Conservation (phyloP, 92 coral and sea anemone species). For the Siderastrea siderea region DNA sequence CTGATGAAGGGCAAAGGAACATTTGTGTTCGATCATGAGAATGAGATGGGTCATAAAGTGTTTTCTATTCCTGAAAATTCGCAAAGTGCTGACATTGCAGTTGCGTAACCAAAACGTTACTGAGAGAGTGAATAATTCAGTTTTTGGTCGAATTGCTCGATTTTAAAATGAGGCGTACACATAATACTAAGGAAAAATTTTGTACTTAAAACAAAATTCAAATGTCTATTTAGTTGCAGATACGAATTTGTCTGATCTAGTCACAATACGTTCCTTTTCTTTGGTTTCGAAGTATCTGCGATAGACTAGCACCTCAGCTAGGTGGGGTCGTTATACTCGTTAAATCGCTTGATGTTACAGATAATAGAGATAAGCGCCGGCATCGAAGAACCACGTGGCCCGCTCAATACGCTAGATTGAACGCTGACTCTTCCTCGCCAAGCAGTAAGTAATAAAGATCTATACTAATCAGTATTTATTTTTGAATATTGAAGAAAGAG, state of each 20-base stretch:
- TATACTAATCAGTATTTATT: too few species aligned
- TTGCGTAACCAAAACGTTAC: constrained; percentile 12
- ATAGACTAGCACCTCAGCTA: too few species aligned
- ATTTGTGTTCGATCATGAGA: constrained; percentile 86
- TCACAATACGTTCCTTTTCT: not conserved
- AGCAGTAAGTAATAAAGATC: too few species aligned
- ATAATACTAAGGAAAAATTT: not conserved
- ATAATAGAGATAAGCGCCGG: too few species aligned
- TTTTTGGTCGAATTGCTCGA: not conserved
- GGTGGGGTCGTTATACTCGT: too few species aligned
- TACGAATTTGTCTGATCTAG: not conserved
- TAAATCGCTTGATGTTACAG: too few species aligned
- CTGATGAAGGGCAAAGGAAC: constrained; percentile 63
- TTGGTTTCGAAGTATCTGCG: not conserved
- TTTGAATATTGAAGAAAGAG: too few species aligned
- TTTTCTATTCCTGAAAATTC: constrained; percentile 65
- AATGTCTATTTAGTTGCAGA: not conserved
- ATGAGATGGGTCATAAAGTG: constrained; percentile 90
- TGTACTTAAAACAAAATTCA: not conserved
- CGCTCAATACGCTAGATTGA: too few species aligned
- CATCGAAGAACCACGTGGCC: too few species aligned
- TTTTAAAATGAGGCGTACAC: not conserved
- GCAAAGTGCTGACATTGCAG: constrained; percentile 46
- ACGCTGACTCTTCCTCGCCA: too few species aligned
- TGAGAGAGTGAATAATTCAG: not conserved